Evolutionary conservation across 2,888 invertebrate species (phyloP).

Genomic region (Campopleginae sp.): DNA sequence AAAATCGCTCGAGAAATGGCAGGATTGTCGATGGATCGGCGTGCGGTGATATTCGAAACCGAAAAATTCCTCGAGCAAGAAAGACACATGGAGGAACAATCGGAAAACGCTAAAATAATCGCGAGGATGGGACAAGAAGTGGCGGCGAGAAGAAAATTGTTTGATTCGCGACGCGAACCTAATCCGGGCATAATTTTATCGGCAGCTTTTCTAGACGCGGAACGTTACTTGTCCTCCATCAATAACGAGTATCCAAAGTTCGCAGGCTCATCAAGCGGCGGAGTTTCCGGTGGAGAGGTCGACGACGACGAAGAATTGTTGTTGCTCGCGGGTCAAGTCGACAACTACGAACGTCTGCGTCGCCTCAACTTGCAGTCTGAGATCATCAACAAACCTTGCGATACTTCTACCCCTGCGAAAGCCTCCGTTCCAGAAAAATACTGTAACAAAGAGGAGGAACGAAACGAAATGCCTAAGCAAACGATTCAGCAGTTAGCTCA

Average conservation of each 20-base stretch:
- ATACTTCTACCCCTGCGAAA: conserved; percentile 82
- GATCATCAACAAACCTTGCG: conserved; percentile 72
- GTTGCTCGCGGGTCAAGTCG: conserved; percentile 78
- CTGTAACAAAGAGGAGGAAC: conserved; percentile 12
- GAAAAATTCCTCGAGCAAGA: conserved; percentile 78
- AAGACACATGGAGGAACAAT: conserved; percentile 75
- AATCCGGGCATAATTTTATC: conserved; percentile 78
- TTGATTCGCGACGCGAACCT: conserved; percentile 47
- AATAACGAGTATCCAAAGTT: conserved; percentile 61
- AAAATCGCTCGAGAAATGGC: conserved; percentile 78
- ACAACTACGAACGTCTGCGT: conserved; percentile 77
- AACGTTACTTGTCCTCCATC: conserved; percentile 70
- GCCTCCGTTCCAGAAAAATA: conserved; percentile 25
- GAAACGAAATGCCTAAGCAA: conserved; percentile 73
- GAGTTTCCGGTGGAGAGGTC: conserved; percentile 9
- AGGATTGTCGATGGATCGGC: conserved; percentile 65
- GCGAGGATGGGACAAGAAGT: conserved; percentile 71
- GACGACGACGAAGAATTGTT: conserved; percentile 60
- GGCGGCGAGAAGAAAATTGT: conserved; percentile 68
- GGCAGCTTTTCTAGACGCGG: conserved; percentile 79
- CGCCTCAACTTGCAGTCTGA: conserved; percentile 70
- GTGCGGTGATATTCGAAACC: conserved; percentile 76
- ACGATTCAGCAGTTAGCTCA: conserved; percentile 81
- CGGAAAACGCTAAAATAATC: conserved; percentile 77
- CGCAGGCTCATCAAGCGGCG: conserved; percentile 49